Base-by-base conservation (phyloP, 1,140 invertebrate species). In the Anastrepha obliqua region DNA sequence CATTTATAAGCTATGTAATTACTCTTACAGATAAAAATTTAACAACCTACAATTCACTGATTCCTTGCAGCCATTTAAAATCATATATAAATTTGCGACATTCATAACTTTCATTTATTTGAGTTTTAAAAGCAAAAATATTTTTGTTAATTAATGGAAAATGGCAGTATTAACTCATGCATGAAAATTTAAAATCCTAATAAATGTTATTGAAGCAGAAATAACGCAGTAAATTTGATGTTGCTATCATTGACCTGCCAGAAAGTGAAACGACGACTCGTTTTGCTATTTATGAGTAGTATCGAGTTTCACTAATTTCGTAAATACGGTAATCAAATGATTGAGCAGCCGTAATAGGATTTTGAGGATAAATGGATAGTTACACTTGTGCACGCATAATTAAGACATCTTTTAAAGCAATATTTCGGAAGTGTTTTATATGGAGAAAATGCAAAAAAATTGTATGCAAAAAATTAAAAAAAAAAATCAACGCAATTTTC, bases 181-280 rank as follows among this genome's bases (percentile, higher is more conserved):
- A 67, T 20, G 11, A 67, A 67, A 67, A 67, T 67, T 67, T 67
- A 9, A 9, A 67, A 67, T 42, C 29, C 29, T 13, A 67, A 67
- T 67, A 67, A 67, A 29, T 9, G 64, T 29, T 29, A 67, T 29
- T 67, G 64, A 67, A 67, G 64, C 64, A 20, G 64, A 67, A 67
- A 13, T 20, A 67, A 7, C 64, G 64, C 64, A 67, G 39, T 42
- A 67, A 39, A 67, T 67, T 67, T 67, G 20, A 67, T 67, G 20
- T 39, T 11, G 20, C 39, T 39, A 67, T 67, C 64, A 20, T 15
- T 20, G 39, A 20, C 9, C 64, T 29, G 64, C 64, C 64, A 67
- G 20, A 20, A 64, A 8, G 20, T n/a, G 17, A n/a, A 64, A 29
- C 6, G 64, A 67, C 64, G 11, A 20, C 9, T 39, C 64, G 9